Evolutionary conservation across 2,113 vertebrate species (phyloP), one percentile per base, ranked within the genome.

Genomic region (Leucoraja erinaceus): DNA sequence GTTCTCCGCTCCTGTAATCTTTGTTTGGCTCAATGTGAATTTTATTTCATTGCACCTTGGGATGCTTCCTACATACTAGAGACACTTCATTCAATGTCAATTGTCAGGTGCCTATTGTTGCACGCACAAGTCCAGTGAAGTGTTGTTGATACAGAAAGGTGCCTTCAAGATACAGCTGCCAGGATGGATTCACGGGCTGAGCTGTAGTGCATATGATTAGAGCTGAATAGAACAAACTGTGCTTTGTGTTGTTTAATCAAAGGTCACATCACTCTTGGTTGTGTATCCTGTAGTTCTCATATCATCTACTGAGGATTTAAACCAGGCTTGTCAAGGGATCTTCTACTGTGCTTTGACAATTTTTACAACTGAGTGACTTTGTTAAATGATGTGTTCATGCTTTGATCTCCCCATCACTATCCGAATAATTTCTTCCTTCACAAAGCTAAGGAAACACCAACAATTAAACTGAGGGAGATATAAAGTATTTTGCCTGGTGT

Each of bases 161-260:
- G 81, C 25, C 25, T 76, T 76, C 75, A 76, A 31, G 78, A 20
- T n/a, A 28, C 3, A 66, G n/a, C n/a, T 90, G 86, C 33, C 59
- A 33, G 5, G 88, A 5, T 68, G 38, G 88, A 70, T 90, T 20
- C 6, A 22, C 5, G 18, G 4, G 47, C 63, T 33, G 63, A 33
- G n/a, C 59, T 68, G 11, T 14, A 68, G 5, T 66, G n/a, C 18
- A n/a, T 70, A 31, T 16, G 20, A 7, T 70, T 25, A 38, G 20
- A 90, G 16, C 88, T 90, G 88, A 90, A 90, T 90, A 90, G 63
- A 90, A 18, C 12, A 22, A 16, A 18, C n/a, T 90, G 28, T 88
- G 63, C 88, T 68, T 66, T 66, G 61, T 90, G 38, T 90, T 38
- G 38, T 38, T 79, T 68, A 90, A 70, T 90, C 88, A 38, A 90